These are phyloP conservation scores for Babylonia areolata DNA, from an alignment of 1,140 invertebrate species.

Conservation along the genomic window DNA sequence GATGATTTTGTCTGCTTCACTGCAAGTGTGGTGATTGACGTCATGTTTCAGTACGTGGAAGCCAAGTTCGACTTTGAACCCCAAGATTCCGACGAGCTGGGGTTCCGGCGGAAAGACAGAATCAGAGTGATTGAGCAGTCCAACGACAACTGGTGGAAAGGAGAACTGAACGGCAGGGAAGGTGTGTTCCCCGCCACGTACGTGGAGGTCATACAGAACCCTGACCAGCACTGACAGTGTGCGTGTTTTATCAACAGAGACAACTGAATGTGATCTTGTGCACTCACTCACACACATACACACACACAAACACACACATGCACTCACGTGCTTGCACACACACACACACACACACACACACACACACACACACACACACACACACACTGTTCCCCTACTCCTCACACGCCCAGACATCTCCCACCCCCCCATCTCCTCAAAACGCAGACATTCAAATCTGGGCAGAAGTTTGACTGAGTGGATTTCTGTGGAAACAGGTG, in stretches of 20 bases:
- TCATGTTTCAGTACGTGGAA: slow-evolving; percentile 81
- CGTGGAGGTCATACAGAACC: slow-evolving; percentile 79
- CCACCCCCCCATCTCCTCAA: no score
- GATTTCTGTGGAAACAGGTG: neutral
- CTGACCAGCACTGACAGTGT: slow-evolving; percentile 11
- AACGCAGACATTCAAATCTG: no score
- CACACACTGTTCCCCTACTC: no score
- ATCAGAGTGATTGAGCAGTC: slow-evolving; percentile 96
- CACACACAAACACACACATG: neutral
- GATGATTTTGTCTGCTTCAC: no score
- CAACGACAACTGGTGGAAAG: slow-evolving; percentile 98
- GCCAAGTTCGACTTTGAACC: slow-evolving; percentile 98
- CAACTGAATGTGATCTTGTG: neutral
- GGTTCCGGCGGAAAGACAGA: slow-evolving; percentile 93
- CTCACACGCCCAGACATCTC: no score
- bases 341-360: neutral
- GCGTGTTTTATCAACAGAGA: neutral
- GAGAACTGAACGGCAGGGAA: slow-evolving; percentile 88
- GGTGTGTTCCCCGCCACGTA: slow-evolving; percentile 98
- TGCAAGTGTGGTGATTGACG: no score
- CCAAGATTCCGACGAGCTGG: slow-evolving; percentile 96
- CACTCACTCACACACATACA: neutral
- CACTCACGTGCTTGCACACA: neutral
- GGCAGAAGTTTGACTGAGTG: no score
- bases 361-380: no score